These are phyloP conservation scores for Bos taurus DNA, from an alignment of 2,113 vertebrate species.

Conservation along the genomic window DNA sequence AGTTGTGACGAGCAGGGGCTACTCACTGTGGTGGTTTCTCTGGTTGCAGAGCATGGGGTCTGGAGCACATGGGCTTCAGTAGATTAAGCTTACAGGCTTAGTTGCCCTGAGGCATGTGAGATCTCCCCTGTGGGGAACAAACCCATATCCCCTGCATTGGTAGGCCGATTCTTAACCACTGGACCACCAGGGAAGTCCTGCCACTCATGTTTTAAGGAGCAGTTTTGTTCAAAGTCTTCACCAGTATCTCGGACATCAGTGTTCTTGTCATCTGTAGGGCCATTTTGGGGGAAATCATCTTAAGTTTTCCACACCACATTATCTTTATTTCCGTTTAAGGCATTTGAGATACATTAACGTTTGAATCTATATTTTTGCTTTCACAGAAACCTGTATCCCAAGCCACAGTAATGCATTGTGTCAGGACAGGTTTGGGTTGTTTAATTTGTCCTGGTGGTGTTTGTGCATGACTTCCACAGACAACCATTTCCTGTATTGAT, in stretches of 20 bases:
- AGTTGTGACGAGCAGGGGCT: neutral
- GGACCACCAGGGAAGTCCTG: neutral
- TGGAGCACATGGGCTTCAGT: neutral
- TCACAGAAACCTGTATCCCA: neutral
- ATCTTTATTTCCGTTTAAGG: neutral
- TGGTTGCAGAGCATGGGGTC: neutral
- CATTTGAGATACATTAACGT: neutral
- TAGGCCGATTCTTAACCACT: neutral
- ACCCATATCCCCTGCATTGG: neutral
- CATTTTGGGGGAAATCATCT: neutral
- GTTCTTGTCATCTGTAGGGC: neutral
- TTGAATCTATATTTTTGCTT: neutral
- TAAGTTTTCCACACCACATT: neutral
- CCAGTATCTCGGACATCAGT: neutral
- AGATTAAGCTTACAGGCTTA: neutral
- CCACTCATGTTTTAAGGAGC: neutral
- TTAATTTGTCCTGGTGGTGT: slow-evolving; percentile 45
- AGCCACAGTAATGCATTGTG: neutral
- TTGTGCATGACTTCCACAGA: slow-evolving; percentile 39
- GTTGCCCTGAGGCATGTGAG: neutral
- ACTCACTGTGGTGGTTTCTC: neutral
- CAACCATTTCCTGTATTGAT: slow-evolving; percentile 63
- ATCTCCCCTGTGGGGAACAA: neutral
- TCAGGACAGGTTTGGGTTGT: slow-evolving; percentile 6
- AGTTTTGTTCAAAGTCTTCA: neutral